These are phyloP conservation scores for Ailuropoda melanoleuca DNA, from an alignment of 2,113 vertebrate species.

Conservation along the genomic window DNA sequence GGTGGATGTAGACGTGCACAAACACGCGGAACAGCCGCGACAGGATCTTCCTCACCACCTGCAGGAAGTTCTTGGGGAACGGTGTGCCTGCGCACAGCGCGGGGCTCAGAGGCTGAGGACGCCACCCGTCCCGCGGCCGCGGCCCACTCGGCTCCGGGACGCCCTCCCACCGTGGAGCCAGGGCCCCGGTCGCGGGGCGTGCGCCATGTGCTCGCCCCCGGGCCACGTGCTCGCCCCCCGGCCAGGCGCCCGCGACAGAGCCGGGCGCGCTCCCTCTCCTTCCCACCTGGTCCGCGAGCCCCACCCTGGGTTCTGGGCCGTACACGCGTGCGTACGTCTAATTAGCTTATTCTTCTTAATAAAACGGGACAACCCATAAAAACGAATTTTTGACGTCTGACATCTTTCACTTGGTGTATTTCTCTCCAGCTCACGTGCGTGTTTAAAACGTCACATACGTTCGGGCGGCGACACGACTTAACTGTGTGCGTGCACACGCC, in stretches of 20 bases:
- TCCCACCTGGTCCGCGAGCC: too few species aligned
- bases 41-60: constrained; percentile 96
- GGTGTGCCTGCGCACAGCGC: constrained; percentile 90
- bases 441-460: neutral
- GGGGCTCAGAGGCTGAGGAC: neutral
- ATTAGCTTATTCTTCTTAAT: too few species aligned
- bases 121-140: too few species aligned
- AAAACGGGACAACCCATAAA: neutral
- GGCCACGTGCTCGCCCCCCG: too few species aligned
- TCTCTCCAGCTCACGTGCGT: too few species aligned
- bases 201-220: too few species aligned
- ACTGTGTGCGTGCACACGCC: fast-evolving
- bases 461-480: fast-evolving
- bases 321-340: fast-evolving
- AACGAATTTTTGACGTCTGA: neutral
- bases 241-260: too few species aligned
- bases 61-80: constrained; percentile 97
- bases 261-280: too few species aligned
- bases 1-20: constrained; percentile 99
- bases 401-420: neutral
- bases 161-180: too few species aligned
- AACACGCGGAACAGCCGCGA: constrained; percentile 98
- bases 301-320: fast-evolving
- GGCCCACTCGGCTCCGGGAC: too few species aligned
- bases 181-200: too few species aligned